Base-by-base conservation (phyloP, 2,888 invertebrate genomes). In the Idaea straminata region DNA sequence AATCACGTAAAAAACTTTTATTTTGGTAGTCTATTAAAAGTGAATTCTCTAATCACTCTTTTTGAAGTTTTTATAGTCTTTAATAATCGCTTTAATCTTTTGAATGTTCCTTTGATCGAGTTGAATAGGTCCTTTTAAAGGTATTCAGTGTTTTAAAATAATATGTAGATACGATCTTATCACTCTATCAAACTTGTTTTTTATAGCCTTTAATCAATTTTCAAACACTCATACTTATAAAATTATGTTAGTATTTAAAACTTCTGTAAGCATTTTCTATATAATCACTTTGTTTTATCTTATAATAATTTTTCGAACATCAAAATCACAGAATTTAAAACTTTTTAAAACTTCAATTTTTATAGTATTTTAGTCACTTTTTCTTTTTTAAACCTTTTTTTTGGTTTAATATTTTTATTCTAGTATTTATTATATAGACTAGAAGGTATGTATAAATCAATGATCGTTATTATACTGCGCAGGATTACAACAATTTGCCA, bases 401-500 rank as follows among this genome's bases (percentile, higher is more conserved):
- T 13, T 7, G 10, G 5, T 13, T 13, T 47, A 13, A 47, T 47
- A 47, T 47, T 47, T 13, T 47, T 7, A 0, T 7, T 13, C 13
- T 47, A 13, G 10, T 47, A 47, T 13, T 47, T 47, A 10, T 47
- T 7, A 6, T 13, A 47, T 47, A 7, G 47, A 47, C 47, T 47
- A 13, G 25, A 25, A 25, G 25, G 47, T 47, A 47, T 47, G 47
- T 7, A 13, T 47, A 47, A 13, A 13, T 7, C 47, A 16, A 36
- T 61, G 15, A 63, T 67, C 34, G 62, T 47, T 47, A 47, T 0
- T 7, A 13, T 47, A 47, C 47, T 47, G 47, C 35, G 25, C 15
- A 35, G 62, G 66, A 64, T 68, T 63, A 68, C 59, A 62, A 38
- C 34, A 58, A 59, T 59, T 59, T 57, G 60, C 38, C 58, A 61